phyloP scores from a whole-genome alignment of 2,797 vertebrate genomes.

The Cetoscarus ocellatus region DNA sequence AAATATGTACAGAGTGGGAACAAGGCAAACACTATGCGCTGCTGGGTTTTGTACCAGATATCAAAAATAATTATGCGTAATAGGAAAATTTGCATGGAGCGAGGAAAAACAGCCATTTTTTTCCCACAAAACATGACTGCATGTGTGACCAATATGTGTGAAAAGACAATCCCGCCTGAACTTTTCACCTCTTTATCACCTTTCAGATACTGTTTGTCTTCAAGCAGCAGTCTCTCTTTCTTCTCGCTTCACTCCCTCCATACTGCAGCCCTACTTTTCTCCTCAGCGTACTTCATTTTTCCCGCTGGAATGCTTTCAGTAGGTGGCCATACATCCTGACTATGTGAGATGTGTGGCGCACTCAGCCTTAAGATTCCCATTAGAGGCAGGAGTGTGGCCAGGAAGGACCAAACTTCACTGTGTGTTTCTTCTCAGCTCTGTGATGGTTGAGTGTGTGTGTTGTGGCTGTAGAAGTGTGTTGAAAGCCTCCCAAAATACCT shows the following conservation, averaged over 20 bases:
- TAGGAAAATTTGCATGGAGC: not conserved
- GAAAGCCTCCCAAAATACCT: not conserved
- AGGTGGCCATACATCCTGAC: constrained; percentile 61
- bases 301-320: constrained; percentile 64
- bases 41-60: constrained; percentile 4
- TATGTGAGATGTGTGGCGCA: constrained; percentile 49
- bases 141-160: not conserved
- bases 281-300: constrained; percentile 65
- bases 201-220: constrained; percentile 12
- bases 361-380: constrained; percentile 80
- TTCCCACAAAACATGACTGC: not conserved
- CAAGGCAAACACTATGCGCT: constrained; percentile 8
- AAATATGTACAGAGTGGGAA: constrained; percentile 47
- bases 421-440: constrained; percentile 48
- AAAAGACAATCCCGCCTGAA: constrained; percentile 1
- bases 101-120: not conserved
- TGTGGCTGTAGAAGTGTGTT: constrained; percentile 22
- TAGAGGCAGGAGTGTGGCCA: constrained; percentile 64
- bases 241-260: not conserved
- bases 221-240: not conserved
- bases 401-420: constrained; percentile 52
- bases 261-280: constrained; percentile 25
- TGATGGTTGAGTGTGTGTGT: constrained; percentile 16
- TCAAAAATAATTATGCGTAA: constrained; percentile 3
- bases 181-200: constrained; percentile 14